Evolutionary conservation across 1,140 invertebrate genomes (phyloP).

Genomic region (Schlechtendalia chinensis): DNA sequence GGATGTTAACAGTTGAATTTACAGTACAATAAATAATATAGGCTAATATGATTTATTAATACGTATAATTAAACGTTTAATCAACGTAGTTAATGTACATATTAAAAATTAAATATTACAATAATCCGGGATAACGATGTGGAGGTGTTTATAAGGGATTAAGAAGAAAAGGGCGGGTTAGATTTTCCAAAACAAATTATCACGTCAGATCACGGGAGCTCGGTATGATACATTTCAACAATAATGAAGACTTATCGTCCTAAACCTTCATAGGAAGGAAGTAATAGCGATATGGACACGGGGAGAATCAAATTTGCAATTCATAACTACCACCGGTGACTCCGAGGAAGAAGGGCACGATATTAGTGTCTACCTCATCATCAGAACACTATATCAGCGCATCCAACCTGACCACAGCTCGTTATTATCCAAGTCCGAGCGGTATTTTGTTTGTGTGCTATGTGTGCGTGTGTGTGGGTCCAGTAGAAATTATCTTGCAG

Average conservation of each 20-base stretch:
- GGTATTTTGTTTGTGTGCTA: not conserved
- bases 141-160: not conserved
- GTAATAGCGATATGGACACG: not conserved
- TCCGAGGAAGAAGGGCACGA: not conserved
- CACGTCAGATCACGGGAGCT: not conserved
- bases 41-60: too few species aligned
- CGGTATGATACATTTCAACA: conserved; percentile 19
- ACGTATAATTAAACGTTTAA: too few species aligned
- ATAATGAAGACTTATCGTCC: conserved; percentile 43
- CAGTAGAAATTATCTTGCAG: conserved; percentile 22
- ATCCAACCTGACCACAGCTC: not conserved
- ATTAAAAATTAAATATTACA: not conserved
- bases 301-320: conserved; percentile 32
- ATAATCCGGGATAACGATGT: not conserved
- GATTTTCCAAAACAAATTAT: conserved; percentile 37
- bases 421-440: conserved; percentile 13
- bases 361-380: not conserved
- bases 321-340: conserved; percentile 10
- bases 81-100: too few species aligned
- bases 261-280: not conserved
- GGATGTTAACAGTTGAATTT: too few species aligned
- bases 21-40: too few species aligned
- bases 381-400: not conserved
- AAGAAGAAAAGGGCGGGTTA: not conserved
- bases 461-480: not conserved